Conservation (phyloP, 1,140 invertebrate species). For the Sinella curviseta region DNA sequence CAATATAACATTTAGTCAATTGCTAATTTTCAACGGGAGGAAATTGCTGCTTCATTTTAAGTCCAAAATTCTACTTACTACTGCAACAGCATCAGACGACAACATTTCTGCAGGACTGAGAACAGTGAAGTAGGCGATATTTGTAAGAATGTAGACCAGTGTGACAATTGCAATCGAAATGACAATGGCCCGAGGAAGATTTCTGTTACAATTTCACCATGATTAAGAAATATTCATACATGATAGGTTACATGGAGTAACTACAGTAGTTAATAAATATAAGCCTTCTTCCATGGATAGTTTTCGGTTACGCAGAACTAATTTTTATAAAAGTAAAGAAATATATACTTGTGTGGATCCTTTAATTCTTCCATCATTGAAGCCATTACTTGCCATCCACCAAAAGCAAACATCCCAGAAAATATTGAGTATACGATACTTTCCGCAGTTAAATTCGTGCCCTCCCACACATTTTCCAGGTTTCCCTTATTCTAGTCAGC, state of each 20-base stretch:
- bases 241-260: constrained; percentile 46
- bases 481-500: constrained; percentile 64
- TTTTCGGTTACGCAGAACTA: no score
- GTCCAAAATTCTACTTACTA: constrained; percentile 60
- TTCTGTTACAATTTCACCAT: constrained; percentile 59
- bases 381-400: constrained; percentile 82
- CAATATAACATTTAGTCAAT: constrained; percentile 8
- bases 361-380: constrained; percentile 90
- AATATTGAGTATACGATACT: constrained; percentile 89
- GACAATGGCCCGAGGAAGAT: constrained; percentile 83
- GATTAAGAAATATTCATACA: constrained; percentile 54
- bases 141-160: constrained; percentile 83
- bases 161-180: constrained; percentile 89
- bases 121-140: constrained; percentile 88
- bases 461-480: constrained; percentile 76
- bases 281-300: constrained; percentile 27
- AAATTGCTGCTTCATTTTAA: neutral
- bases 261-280: constrained; percentile 39
- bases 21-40: constrained; percentile 30
- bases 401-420: constrained; percentile 93
- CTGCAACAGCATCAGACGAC: constrained; percentile 85
- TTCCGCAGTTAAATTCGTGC: constrained; percentile 74
- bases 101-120: constrained; percentile 75
- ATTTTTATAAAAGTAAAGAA: constrained; percentile 37
- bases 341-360: constrained; percentile 75